These are phyloP conservation scores for Mesopsocus fuscifrons DNA, from an alignment of 2,888 invertebrate genomes.

Conservation along the genomic window DNA sequence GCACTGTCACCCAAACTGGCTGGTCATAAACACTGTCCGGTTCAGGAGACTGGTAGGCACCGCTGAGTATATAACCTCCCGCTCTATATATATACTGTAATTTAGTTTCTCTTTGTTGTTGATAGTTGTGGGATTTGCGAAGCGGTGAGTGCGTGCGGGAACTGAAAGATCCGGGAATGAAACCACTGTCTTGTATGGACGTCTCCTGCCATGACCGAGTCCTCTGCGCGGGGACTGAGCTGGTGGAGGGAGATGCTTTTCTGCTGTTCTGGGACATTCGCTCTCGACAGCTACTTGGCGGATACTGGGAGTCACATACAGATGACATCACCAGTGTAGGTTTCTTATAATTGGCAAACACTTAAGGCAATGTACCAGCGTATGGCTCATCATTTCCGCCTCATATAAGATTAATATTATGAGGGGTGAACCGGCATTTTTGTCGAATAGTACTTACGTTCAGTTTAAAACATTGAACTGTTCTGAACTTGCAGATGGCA, in stretches of 20 bases:
- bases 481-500: constrained; percentile 33
- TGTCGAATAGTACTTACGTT: not conserved
- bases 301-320: constrained; percentile 66
- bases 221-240: constrained; percentile 55
- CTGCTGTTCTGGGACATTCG: constrained; percentile 68
- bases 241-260: constrained; percentile 47
- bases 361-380: too few relatives aligned
- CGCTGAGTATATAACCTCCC: too few relatives aligned
- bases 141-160: constrained; percentile 16
- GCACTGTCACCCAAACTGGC: too few relatives aligned
- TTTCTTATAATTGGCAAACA: too few relatives aligned
- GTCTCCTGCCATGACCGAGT: constrained; percentile 47
- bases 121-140: constrained; percentile 18
- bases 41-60: too few relatives aligned
- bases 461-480: constrained; percentile 1
- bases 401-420: too few relatives aligned
- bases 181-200: constrained; percentile 52
- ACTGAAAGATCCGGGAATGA: constrained; percentile 18
- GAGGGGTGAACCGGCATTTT: not conserved
- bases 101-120: too few relatives aligned
- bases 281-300: constrained; percentile 38
- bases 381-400: too few relatives aligned
- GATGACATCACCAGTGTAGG: constrained; percentile 57
- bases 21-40: too few relatives aligned
- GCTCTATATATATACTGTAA: too few relatives aligned